phyloP scores from a whole-genome alignment of 92 coral and sea anemone species.

The Desmophyllum pertusum region DNA sequence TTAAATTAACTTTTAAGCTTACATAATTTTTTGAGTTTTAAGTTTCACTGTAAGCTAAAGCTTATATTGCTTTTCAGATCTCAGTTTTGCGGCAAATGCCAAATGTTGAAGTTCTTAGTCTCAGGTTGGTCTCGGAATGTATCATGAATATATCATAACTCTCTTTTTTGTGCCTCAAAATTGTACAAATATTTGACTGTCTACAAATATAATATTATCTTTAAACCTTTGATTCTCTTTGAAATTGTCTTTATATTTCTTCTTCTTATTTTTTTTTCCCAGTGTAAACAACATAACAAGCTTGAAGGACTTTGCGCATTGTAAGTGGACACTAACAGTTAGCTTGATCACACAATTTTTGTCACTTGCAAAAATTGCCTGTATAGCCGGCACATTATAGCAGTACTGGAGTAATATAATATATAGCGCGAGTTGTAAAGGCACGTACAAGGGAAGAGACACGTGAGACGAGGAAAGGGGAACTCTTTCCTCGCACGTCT shows the following conservation, averaged over 20 bases:
- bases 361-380: too few relatives aligned
- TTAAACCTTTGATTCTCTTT: background rate
- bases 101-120: slow-evolving; percentile 95
- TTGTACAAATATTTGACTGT: too few relatives aligned
- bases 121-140: slow-evolving; percentile 67
- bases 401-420: too few relatives aligned
- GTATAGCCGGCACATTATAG: too few relatives aligned
- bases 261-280: slow-evolving; percentile 43
- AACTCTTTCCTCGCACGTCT: too few relatives aligned
- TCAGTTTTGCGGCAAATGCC: slow-evolving; percentile 87
- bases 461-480: too few relatives aligned
- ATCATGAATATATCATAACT: too few relatives aligned
- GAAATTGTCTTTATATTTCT: background rate
- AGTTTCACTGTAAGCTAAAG: too few relatives aligned
- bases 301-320: slow-evolving; percentile 89
- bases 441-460: too few relatives aligned
- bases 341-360: too few relatives aligned
- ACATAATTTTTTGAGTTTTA: background rate
- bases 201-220: background rate
- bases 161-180: background rate
- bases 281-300: slow-evolving; percentile 95
- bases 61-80: slow-evolving; percentile 55
- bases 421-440: too few relatives aligned
- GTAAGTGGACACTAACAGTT: too few relatives aligned
- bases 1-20: background rate